Base-by-base conservation (phyloP, 2,797 vertebrate species). In the Girardinus metallicus region DNA sequence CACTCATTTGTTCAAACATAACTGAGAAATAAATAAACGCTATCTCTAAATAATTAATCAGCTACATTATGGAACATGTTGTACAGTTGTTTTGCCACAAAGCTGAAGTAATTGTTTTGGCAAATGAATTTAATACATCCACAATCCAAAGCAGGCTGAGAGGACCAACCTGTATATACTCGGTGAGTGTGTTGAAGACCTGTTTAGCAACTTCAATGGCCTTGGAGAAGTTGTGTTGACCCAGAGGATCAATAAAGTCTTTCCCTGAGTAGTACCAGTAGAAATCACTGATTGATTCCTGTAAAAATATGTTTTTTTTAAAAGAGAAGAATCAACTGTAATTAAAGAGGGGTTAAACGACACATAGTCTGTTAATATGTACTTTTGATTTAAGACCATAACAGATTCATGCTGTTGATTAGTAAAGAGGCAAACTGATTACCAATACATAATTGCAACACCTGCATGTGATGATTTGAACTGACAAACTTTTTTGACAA, bases 251-350 rank as follows among this genome's bases (percentile, higher is more conserved):
- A 79, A 99, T 98, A 81, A 97, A 94, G 73, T 97, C 96, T 86
- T 97, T 99, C 43, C 97, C 97, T 76, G 98, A 99, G 92, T 99
- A 98, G 95, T 97, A 97, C 98, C 98, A 99, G 89, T 98, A 99
- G 91, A 99, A 99, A 93, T 99, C 98, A 93, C 98, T 99, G 88
- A 99, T 98, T 15, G 98, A 99, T 88, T 99, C 98, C 98, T 99
- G 64, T 2, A 57, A 36, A 78, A 76, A 71, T 34, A 68, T 10
- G 18, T 13, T 41, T 70, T 41, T 70, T 43, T 26, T 26, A 12
- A 13, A 41, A 13, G 23, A 43, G 23, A 41, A 23, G 23, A 68
- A 41, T 43, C 39, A 41, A 5, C 23, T 41, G 39, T 13, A 41
- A 68, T 23, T 66, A 43, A 68, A 43, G 13, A 68, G 23, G 21